A percentile compares a stretch with the other conserved stretches of the same genome.
Conservation (phyloP, 2,797 vertebrate species). For the Salmo trutta region DNA sequence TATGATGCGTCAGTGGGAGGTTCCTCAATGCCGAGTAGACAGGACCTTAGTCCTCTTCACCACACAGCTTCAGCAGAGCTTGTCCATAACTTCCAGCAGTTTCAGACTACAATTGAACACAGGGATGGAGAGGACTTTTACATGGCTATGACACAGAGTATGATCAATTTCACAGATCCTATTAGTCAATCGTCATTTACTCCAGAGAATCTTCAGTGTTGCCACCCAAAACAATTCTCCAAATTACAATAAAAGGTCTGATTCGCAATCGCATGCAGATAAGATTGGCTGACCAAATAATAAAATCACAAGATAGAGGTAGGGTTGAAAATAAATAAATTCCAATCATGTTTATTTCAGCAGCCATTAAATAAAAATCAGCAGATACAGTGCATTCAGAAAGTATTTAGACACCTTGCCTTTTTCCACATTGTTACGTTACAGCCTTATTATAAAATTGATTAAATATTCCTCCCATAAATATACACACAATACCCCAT, state of each 20-base stretch:
- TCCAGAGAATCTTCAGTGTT: slow-evolving; percentile 69
- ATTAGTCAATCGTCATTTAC: slow-evolving; percentile 47
- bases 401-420: too few species aligned
- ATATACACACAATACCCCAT: too few species aligned
- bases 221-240: neutral
- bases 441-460: too few species aligned
- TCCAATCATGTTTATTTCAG: neutral
- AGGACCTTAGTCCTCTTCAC: slow-evolving; percentile 40
- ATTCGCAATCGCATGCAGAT: neutral
- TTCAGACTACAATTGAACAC: slow-evolving; percentile 56
- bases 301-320: neutral
- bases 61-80: slow-evolving; percentile 53
- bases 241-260: neutral
- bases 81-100: slow-evolving; percentile 50
- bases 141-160: neutral
- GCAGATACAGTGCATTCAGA: too few species aligned
- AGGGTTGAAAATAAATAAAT: neutral
- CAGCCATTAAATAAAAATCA: neutral
- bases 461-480: too few species aligned
- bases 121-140: slow-evolving; percentile 6
- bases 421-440: too few species aligned
- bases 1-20: neutral
- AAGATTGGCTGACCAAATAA: neutral
- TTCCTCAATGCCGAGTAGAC: neutral
- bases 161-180: neutral